Evolutionary conservation across 2,888 invertebrate genomes (phyloP), one percentile per base, ranked within the genome.

Genomic region (Lithophane leautieri): DNA sequence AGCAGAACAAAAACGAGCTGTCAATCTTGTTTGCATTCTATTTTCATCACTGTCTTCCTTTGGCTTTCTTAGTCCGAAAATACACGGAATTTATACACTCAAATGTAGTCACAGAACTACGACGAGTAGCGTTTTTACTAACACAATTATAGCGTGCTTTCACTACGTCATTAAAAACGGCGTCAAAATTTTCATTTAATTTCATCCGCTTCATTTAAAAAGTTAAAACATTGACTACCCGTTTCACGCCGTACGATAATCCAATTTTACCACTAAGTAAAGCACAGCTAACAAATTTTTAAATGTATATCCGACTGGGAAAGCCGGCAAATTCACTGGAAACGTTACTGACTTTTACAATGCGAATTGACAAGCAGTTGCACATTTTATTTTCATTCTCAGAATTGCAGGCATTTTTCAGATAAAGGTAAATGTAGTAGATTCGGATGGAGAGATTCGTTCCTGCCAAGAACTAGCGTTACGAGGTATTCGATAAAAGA

Each of bases 341-440:
- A 60, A 72, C 40, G 28, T 47, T 54, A 44, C 56, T 25, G 54
- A 50, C 47, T 61, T 22, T 58, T 56, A 40, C 73, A 61, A 50
- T 22, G 44, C 6, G 54, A 50, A 79, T 47, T 54, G 80, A 52
- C 80, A 56, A 54, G 61, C 34, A n/a, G 42, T 70, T 63, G 56
- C 54, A 40, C 52, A 66, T 40, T 78, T 62, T 56, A 56, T 77
- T 70, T 50, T 62, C 62, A 79, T 1, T 79, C 52, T n/a, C 11
- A 52, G 25, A 63, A 58, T 61, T 65, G 72, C 78, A 60, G 65
- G 25, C 25, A 80, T 79, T 72, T 65, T 54, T 61, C 80, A 65
- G 52, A 40, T 80, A 54, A 60, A 72, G 34, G 34, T 28, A 40
- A 54, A 47, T 47, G 47, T 4, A 7, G 58, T 52, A 1, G 34